phyloP scores from a whole-genome alignment of 2,888 invertebrate species.

The Callosobruchus maculatus region DNA sequence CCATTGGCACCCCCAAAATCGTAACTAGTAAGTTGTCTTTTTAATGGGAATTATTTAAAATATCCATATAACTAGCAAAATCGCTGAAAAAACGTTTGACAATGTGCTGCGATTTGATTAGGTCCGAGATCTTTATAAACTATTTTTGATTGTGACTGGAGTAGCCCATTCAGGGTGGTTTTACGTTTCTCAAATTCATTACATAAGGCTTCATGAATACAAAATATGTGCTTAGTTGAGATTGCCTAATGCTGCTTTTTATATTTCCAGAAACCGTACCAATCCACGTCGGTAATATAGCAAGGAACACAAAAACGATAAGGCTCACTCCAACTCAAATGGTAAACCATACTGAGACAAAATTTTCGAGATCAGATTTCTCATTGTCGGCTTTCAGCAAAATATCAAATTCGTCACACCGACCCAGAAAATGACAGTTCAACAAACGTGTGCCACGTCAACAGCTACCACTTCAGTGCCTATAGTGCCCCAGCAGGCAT shows the following conservation, averaged over 20 bases:
- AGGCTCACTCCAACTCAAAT: slow-evolving; percentile 54
- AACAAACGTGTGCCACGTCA: slow-evolving; percentile 13
- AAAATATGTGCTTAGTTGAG: no score
- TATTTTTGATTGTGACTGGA: no score
- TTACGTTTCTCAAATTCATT: no score
- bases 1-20: slow-evolving; percentile 37
- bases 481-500: slow-evolving; percentile 33
- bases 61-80: no score
- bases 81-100: no score
- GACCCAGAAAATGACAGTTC: slow-evolving; percentile 23
- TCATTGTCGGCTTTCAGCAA: slow-evolving; percentile 33
- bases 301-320: slow-evolving; percentile 53
- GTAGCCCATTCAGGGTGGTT: no score
- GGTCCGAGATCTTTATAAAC: no score
- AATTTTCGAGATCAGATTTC: slow-evolving; percentile 1
- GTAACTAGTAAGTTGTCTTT: slow-evolving; percentile 38
- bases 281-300: slow-evolving; percentile 54
- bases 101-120: no score
- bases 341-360: slow-evolving; percentile 37
- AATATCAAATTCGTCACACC: slow-evolving; percentile 39
- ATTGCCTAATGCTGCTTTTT: not conserved
- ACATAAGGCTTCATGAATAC: no score
- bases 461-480: slow-evolving; percentile 18
- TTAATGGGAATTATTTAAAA: not conserved
- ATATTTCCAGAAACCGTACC: slow-evolving; percentile 46